Evolutionary conservation across 2,797 vertebrate species (phyloP), one percentile per base, ranked within the genome.

Genomic region (Atherinosoma microstoma): DNA sequence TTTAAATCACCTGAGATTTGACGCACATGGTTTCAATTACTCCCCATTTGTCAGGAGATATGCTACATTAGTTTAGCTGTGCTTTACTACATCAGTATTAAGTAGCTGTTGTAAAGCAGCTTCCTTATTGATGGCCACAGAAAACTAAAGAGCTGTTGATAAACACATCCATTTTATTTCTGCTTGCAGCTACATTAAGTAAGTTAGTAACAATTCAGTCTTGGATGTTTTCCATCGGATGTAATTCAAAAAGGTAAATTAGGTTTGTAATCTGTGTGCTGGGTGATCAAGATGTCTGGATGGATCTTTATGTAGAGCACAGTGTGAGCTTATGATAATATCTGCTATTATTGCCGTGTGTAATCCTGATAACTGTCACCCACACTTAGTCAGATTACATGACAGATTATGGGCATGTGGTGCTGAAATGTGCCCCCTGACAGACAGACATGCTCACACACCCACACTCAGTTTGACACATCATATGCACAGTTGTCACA

Each of bases 281-380:
- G 84, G 66, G 73, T 11, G 64, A 87, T 89, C 54, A 70, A 84
- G 78, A 79, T 68, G 82, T 82, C 78, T 87, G 67, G 42, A 59
- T 75, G 64, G 73, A 82, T 86, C 76, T 80, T 73, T 73, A 93
- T 92, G 63, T 94, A 80, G 91, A 94, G 83, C 92, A 93, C 80
- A 58, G 76, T 75, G 82, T 77, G 81, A 90, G 94, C 89, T 95
- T 94, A 93, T 75, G 64, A 87, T 95, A 94, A 94, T 94, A 94
- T 95, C 91, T 93, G 91, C 95, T 95, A 95, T 95, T 94, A 95
- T 95, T 95, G 93, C 91, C 87, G 89, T 73, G 85, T 9, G 51
- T 95, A 95, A 95, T 95, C 94, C 94, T 72, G 93, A 94, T 95
- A 92, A 95, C 90, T 95, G 95, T 95, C 95, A 94, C 75, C 88